Evolutionary conservation across 2,888 invertebrate species (phyloP), one percentile per base, ranked within the genome.

Genomic region (Chrysolina haemoptera): DNA sequence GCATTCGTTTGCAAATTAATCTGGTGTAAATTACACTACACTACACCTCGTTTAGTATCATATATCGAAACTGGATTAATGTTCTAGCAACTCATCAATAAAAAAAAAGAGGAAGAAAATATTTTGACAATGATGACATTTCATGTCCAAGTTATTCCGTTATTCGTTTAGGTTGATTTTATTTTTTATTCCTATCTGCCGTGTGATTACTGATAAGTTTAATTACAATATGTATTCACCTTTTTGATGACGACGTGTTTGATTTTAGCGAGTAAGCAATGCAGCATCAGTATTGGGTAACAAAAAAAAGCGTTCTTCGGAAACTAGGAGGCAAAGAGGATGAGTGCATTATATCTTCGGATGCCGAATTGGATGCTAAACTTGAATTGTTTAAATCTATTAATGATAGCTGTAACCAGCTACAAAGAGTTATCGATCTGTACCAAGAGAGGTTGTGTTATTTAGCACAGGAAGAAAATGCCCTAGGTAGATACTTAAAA

Each of bases 261-360:
- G 18, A 53, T 53, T 53, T 20, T 53, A 46, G 41, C 76, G 14
- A 59, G 10, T 59, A 27, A 59, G 59, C 81, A 71, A 94, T 98
- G 93, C 96, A 97, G 88, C 96, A 98, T 88, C 97, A 98, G 82
- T 99, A 96, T 89, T 99, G 98, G 98, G 95, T 98, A 71, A 98
- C 99, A 9, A 99, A 98, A 87, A 98, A 98, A 89, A 94, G 96
- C 73, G 94, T 99, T 62, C 92, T 96, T 80, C 92, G 96, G 84
- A 98, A 97, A 89, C 90, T 99, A 66, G 98, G 98, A 43, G 95
- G 96, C 82, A 98, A 98, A 89, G 98, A 99, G 89, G 99, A 99
- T 87, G 98, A 98, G 81, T 97, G 97, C 89, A 94, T 99, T 79
- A 94, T 98, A 27, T 94, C 98, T 14, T 98, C 98, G 0, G 99